Evolutionary conservation across 2,888 invertebrate genomes (phyloP), one percentile per base, ranked within the genome.

Genomic region (Sipunculus nudus): DNA sequence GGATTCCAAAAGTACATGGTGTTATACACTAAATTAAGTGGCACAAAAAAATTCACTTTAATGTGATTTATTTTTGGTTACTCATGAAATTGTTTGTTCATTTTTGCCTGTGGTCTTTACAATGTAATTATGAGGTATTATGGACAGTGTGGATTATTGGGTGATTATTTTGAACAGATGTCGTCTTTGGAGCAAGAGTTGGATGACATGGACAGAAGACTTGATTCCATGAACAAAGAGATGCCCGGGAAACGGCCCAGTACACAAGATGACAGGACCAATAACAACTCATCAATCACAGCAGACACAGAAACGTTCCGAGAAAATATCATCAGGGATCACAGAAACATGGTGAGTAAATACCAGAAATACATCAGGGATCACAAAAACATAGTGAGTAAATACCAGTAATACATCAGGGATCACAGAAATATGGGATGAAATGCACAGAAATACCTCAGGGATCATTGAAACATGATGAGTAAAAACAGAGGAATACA

Each of bases 121-220:
- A n/a, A n/a, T n/a, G n/a, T n/a, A n/a, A n/a, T n/a, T n/a, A n/a
- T n/a, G n/a, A n/a, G n/a, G n/a, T n/a, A n/a, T n/a, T n/a, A n/a
- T n/a, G n/a, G n/a, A n/a, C n/a, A n/a, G n/a, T n/a, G n/a, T n/a
- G n/a, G n/a, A n/a, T n/a, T n/a, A n/a, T n/a, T n/a, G n/a, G n/a
- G n/a, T n/a, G n/a, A n/a, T n/a, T n/a, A n/a, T n/a, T n/a, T n/a
- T n/a, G n/a, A n/a, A 23, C 53, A 59, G 59, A 31, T 59, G 45
- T 53, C 53, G 13, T 29, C 55, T 23, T 68, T 78, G 32, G 65
- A 75, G 53, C 61, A 71, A 41, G 71, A 77, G 40, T 72, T 79
- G 48, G 76, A 77, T 23, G 75, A 72, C 35, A 74, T 78, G 76
- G 77, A 79, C 61, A 59, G 61, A 31, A 71, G 74, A 48, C 68